Evolutionary conservation across 2,797 vertebrate species (phyloP).

Genomic region (Triplophysa yarkandensis): DNA sequence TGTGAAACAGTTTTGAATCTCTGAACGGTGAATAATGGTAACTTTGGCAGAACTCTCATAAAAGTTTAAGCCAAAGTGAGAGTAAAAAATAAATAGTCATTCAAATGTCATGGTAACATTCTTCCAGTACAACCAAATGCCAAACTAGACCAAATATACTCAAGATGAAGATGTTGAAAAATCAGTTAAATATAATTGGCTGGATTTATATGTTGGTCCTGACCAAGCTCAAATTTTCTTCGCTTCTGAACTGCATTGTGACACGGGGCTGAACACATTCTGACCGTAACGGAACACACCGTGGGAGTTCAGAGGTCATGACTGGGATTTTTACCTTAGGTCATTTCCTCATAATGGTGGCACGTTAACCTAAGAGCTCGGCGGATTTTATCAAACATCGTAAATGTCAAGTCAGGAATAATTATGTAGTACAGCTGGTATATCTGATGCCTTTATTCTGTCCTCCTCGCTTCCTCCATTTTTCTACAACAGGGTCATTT

Average conservation of each 20-base stretch:
- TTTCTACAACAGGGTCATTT: slow-evolving; percentile 4
- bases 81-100: not conserved
- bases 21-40: not conserved
- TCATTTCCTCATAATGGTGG: slow-evolving; percentile 18
- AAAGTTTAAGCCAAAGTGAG: not conserved
- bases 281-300: not conserved
- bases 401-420: slow-evolving; percentile 34
- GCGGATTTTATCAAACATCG: slow-evolving; percentile 33
- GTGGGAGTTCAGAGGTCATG: slow-evolving; percentile 15
- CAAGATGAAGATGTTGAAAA: not conserved
- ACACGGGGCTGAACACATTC: not conserved
- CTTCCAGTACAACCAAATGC: not conserved
- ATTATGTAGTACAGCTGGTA: slow-evolving; percentile 24
- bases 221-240: too few relatives aligned
- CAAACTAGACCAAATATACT: not conserved
- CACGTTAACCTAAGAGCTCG: slow-evolving; percentile 3
- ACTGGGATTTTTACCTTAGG: slow-evolving; percentile 25
- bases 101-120: not conserved
- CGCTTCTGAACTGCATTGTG: too few relatives aligned
- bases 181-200: not conserved
- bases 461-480: not conserved
- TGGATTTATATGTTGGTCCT: not conserved
- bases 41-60: not conserved
- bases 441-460: slow-evolving; percentile 8
- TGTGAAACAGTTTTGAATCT: not conserved